Base-by-base conservation (phyloP, 2,113 vertebrate genomes). In the Ophiodon elongatus region DNA sequence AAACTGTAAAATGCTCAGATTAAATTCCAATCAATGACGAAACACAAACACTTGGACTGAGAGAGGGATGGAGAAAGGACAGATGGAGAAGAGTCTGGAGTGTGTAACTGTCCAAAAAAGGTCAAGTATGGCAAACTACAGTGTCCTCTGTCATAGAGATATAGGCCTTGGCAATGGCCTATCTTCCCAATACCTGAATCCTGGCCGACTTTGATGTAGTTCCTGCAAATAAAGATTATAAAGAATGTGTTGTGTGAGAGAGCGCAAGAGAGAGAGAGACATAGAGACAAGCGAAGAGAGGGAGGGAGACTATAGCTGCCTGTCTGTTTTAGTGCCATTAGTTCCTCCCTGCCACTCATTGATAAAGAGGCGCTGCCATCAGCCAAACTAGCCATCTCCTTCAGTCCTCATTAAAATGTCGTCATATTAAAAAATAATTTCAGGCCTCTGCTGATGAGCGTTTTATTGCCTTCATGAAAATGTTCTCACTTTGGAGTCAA, bases 391-490 rank as follows among this genome's bases (percentile, higher is more conserved):
- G 90, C 88, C 86, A 80, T 86, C 89, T 92, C 90, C 77, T 92
- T 92, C 88, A 82, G 84, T 90, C 90, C 92, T 92, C 93, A 93
- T 94, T 94, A 94, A 94, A 93, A 91, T 83, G 88, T 89, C 91
- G 88, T 93, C 93, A 92, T 93, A 94, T 94, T 94, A 92, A 94
- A 93, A 91, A 90, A 92, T 91, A 75, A 93, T 92, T 91, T 77
- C 83, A 83, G 89, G 88, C 89, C 81, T 87, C 83, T 60, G 80
- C 89, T 93, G 92, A 94, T 93, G 93, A 94, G 89, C 80, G 64
- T 92, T 94, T 94, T 93, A 94, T 94, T 94, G 90, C 91, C 91
- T 91, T 86, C 73, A 85, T 87, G 82, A 92, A 93, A 93, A 92
- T 88, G 71, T 88, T 88, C 89, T 90, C 90, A 84, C 80, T 88